Conservation (phyloP, 1,140 invertebrate genomes). For the Ceratina calcarata region DNA sequence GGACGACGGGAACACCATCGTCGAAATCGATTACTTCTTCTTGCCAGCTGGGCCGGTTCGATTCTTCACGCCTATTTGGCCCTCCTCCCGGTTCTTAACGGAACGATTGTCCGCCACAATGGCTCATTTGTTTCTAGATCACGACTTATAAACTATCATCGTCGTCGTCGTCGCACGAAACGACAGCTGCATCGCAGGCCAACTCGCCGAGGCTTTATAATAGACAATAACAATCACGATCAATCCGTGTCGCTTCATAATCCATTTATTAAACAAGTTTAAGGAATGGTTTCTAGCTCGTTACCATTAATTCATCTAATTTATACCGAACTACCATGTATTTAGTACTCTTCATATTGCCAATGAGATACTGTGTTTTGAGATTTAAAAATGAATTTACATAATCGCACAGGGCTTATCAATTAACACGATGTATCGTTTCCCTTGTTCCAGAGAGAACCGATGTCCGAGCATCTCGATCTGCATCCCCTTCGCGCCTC, state of each 20-base stretch:
- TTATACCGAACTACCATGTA: too few relatives aligned
- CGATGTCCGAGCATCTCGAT: constrained; percentile 23
- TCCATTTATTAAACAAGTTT: background rate
- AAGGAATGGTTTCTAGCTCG: too few relatives aligned
- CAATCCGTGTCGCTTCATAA: constrained; percentile 55
- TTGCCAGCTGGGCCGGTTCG: constrained; percentile 46
- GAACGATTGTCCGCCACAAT: constrained; percentile 68
- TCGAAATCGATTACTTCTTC: constrained; percentile 43
- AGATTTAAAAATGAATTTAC: too few relatives aligned
- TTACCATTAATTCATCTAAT: too few relatives aligned
- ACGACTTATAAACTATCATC: constrained; percentile 66
- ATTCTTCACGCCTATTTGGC: constrained; percentile 54
- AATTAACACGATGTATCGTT: background rate
- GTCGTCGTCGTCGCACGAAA: constrained; percentile 53
- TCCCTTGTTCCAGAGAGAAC: background rate
- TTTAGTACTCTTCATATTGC: too few relatives aligned
- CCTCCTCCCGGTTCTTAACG: constrained; percentile 55
- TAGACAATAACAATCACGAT: constrained; percentile 75
- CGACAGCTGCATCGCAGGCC: constrained; percentile 71
- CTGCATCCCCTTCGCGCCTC: background rate
- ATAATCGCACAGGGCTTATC: too few relatives aligned
- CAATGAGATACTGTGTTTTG: too few relatives aligned
- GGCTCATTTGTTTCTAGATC: constrained; percentile 73
- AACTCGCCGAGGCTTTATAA: constrained; percentile 67
- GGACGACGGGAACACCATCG: constrained; percentile 22